phyloP scores from a whole-genome alignment of 2,113 vertebrate species.

The Dunckerocampus dactyliophorus region DNA sequence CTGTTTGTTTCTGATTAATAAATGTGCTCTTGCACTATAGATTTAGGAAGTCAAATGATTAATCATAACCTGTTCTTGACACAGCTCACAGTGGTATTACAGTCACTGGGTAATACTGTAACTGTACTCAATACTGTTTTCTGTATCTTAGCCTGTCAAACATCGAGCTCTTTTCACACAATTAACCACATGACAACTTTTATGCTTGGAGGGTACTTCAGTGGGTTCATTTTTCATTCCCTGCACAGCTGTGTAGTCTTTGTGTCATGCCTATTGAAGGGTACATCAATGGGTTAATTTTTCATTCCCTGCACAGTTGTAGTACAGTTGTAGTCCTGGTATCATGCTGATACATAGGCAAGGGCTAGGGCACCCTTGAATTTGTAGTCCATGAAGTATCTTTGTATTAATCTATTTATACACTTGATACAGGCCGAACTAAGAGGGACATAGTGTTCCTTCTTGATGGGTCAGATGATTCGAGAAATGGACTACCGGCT shows the following conservation, averaged over 20 bases:
- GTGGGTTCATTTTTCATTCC: constrained; percentile 12
- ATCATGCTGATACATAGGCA: constrained; percentile 26
- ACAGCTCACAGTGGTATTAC: neutral
- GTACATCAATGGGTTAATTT: neutral
- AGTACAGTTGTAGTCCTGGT: constrained; percentile 12
- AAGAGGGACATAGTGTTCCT: constrained; percentile 78
- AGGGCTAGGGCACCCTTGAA: constrained; percentile 22
- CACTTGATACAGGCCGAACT: constrained; percentile 59
- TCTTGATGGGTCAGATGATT: constrained; percentile 82
- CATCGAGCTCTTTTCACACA: neutral
- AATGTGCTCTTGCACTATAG: too few relatives aligned
- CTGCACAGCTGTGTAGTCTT: constrained; percentile 7
- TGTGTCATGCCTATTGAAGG: constrained; percentile 39
- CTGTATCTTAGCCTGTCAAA: constrained; percentile 6
- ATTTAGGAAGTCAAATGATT: neutral
- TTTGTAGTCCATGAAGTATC: constrained; percentile 26
- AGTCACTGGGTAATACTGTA: neutral
- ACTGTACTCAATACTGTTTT: neutral
- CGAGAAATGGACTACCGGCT: constrained; percentile 75
- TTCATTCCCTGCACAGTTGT: constrained; percentile 5
- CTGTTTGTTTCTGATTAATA: too few relatives aligned
- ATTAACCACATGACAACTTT: constrained; percentile 10
- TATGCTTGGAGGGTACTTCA: constrained; percentile 3
- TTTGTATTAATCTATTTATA: constrained; percentile 44
- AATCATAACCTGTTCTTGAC: neutral